Percentiles rank a stretch among this genome's conserved stretches.
These are phyloP conservation scores for Lordiphosa fenestrarum DNA, from an alignment of 2,888 invertebrate species.

Conservation along the genomic window DNA sequence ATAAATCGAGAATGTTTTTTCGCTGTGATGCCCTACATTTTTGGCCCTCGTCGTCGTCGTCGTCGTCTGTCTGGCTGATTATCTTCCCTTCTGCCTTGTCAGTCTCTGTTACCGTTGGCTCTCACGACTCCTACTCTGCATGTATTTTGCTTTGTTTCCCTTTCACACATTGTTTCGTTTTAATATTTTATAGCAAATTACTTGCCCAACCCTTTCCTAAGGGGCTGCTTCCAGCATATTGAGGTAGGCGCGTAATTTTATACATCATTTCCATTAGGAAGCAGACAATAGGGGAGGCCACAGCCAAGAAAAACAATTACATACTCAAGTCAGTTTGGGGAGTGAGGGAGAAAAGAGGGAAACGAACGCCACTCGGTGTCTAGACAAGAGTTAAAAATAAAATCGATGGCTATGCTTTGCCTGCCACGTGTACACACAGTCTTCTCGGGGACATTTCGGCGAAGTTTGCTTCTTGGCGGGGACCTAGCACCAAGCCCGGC, in stretches of 20 bases:
- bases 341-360: not conserved
- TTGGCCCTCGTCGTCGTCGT: too few species aligned
- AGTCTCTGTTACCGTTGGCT: constrained; percentile 7
- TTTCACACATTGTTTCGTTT: constrained; percentile 64
- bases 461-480: not conserved
- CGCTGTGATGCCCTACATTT: too few species aligned
- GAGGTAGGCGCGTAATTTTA: constrained; percentile 64
- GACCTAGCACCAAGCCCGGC: constrained; percentile 69
- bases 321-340: constrained; percentile 2
- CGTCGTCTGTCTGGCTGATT: constrained; percentile 55
- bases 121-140: constrained; percentile 15
- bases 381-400: constrained; percentile 28
- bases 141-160: constrained; percentile 63
- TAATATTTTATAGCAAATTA: constrained; percentile 66
- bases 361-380: constrained; percentile 12
- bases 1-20: too few species aligned
- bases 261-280: constrained; percentile 63
- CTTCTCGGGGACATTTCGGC: not conserved
- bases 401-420: constrained; percentile 17
- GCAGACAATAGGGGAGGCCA: constrained; percentile 37
- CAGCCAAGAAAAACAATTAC: constrained; percentile 26
- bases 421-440: constrained; percentile 24
- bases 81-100: constrained; percentile 20
- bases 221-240: constrained; percentile 15
- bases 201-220: constrained; percentile 14